Evolutionary conservation across 2,797 vertebrate genomes (phyloP).

Genomic region (Menidia menidia): DNA sequence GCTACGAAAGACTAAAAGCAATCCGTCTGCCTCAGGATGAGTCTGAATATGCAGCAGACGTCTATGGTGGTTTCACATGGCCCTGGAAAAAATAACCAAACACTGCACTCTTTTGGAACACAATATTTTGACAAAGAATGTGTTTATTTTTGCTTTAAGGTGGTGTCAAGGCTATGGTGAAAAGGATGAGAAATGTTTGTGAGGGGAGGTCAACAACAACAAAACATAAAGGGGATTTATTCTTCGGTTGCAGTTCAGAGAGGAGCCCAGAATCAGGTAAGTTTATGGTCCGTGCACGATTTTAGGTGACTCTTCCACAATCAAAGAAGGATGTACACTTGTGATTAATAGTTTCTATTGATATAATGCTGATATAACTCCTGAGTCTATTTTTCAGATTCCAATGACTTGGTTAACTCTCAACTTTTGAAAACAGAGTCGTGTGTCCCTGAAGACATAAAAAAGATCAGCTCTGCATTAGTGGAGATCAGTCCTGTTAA

Average conservation of each 20-base stretch:
- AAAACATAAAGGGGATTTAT: not conserved
- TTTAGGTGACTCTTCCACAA: no score
- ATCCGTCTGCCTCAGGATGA: slow-evolving; percentile 36
- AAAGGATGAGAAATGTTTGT: slow-evolving; percentile 62
- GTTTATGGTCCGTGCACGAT: not conserved
- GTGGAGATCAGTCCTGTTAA: slow-evolving; percentile 68
- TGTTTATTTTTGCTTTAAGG: slow-evolving; percentile 50
- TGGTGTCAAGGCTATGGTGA: slow-evolving; percentile 69
- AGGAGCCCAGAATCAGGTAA: slow-evolving; percentile 23
- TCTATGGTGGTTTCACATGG: slow-evolving; percentile 25
- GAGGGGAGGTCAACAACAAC: slow-evolving; percentile 37
- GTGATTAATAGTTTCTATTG: no score
- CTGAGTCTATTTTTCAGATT: no score
- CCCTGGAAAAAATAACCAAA: not conserved
- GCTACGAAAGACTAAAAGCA: slow-evolving; percentile 63
- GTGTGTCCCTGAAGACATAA: not conserved
- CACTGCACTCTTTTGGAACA: not conserved
- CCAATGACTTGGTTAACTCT: not conserved
- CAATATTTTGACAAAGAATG: no score
- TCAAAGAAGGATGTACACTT: no score
- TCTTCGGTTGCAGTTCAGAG: not conserved
- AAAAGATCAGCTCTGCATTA: slow-evolving; percentile 43
- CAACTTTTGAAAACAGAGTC: slow-evolving; percentile 14
- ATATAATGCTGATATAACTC: no score
- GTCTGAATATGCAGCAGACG: not conserved